These are phyloP conservation scores for Trichogramma pretiosum DNA, from an alignment of 1,140 invertebrate genomes.

Conservation along the genomic window DNA sequence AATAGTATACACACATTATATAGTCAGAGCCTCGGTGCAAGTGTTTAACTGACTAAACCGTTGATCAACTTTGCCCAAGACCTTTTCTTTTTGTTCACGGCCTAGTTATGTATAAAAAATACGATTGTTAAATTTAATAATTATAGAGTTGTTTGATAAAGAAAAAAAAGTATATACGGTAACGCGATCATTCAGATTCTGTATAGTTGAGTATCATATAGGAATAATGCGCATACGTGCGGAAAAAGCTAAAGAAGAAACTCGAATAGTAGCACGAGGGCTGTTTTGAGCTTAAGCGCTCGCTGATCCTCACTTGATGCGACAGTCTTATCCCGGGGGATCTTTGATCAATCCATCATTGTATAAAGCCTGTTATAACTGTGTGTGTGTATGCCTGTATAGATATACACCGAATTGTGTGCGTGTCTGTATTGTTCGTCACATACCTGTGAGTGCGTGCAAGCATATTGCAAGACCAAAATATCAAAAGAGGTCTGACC, in stretches of 20 bases:
- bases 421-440: too few species aligned
- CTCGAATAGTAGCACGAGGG: slow-evolving; percentile 17
- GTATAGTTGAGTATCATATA: slow-evolving; percentile 24
- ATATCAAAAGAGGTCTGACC: too few species aligned
- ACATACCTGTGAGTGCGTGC: too few species aligned
- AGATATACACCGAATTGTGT: neutral
- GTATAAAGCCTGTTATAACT: too few species aligned
- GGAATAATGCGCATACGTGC: slow-evolving; percentile 16
- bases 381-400: neutral
- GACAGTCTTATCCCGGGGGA: slow-evolving; percentile 38
- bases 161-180: neutral
- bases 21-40: too few species aligned
- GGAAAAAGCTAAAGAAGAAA: slow-evolving; percentile 18
- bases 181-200: neutral
- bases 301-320: slow-evolving; percentile 39
- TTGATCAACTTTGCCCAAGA: too few species aligned
- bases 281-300: slow-evolving; percentile 26
- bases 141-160: neutral
- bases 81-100: too few species aligned
- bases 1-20: too few species aligned
- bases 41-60: too few species aligned
- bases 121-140: too few species aligned
- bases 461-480: too few species aligned
- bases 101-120: too few species aligned
- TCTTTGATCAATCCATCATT: slow-evolving; percentile 41